phyloP scores from a whole-genome alignment of 2,888 invertebrate species.

The Pyrochroa serraticornis region DNA sequence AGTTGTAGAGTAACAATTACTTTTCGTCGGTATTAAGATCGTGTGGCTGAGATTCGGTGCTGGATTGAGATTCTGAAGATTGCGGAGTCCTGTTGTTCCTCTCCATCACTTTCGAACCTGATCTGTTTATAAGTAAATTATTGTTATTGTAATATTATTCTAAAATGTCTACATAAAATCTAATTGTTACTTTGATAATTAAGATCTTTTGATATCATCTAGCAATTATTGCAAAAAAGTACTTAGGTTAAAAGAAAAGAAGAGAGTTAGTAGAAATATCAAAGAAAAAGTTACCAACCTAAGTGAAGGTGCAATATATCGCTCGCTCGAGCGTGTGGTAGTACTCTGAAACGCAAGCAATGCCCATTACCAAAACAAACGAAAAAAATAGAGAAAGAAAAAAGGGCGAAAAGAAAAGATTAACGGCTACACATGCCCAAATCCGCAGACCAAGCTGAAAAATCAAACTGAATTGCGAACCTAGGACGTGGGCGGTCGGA shows the following conservation, averaged over 20 bases:
- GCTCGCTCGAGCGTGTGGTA: slow-evolving; percentile 54
- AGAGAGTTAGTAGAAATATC: background rate
- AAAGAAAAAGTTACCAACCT: slow-evolving; percentile 45
- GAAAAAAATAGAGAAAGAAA: slow-evolving; percentile 23
- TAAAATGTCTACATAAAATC: background rate
- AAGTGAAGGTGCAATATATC: slow-evolving; percentile 51
- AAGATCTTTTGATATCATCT: no score
- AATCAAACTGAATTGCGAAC: slow-evolving; percentile 56
- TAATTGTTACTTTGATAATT: no score
- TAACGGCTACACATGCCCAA: slow-evolving; percentile 37
- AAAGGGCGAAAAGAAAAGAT: slow-evolving; percentile 3
- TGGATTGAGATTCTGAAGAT: slow-evolving; percentile 61
- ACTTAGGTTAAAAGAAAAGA: no score
- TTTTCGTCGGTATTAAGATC: slow-evolving; percentile 68
- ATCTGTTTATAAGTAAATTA: slow-evolving; percentile 54
- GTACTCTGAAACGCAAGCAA: slow-evolving; percentile 49
- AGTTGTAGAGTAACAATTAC: slow-evolving; percentile 53
- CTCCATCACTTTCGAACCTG: slow-evolving; percentile 72
- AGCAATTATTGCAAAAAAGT: slow-evolving; percentile 19
- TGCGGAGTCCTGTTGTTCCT: slow-evolving; percentile 65
- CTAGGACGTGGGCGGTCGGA: slow-evolving; percentile 83
- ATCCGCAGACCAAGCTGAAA: slow-evolving; percentile 50
- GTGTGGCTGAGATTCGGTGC: slow-evolving; percentile 50
- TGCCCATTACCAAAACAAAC: slow-evolving; percentile 29
- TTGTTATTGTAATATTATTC: slow-evolving; percentile 3